Conservation (phyloP, 2,888 invertebrate species). For the Megastigmus dorsalis region DNA sequence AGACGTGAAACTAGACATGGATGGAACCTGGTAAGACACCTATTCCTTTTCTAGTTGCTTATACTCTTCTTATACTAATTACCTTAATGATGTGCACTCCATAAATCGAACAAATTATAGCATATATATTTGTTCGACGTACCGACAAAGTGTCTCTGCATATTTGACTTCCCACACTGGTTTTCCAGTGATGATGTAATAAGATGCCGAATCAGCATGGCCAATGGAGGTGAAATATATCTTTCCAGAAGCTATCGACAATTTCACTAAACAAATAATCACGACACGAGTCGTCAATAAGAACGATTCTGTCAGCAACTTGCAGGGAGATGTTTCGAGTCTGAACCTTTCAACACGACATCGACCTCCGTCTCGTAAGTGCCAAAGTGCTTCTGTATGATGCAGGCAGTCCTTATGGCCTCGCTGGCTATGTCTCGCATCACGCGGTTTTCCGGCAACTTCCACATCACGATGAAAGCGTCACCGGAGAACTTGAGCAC, state of each 20-base stretch:
- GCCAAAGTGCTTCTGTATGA: constrained; percentile 81
- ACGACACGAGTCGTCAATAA: no score
- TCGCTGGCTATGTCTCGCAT: constrained; percentile 80
- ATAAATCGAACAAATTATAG: no score
- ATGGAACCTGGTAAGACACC: no score
- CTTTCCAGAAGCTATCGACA: constrained; percentile 79
- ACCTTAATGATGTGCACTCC: no score
- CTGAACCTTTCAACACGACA: constrained; percentile 78
- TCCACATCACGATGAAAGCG: constrained; percentile 82
- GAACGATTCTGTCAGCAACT: no score
- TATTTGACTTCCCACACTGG: constrained; percentile 79
- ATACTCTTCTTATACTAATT: no score
- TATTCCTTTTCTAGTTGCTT: no score
- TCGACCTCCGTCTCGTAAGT: constrained; percentile 79
- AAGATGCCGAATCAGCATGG: constrained; percentile 73
- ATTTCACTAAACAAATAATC: constrained; percentile 76
- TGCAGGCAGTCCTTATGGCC: constrained; percentile 81
- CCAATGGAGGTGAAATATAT: constrained; percentile 79
- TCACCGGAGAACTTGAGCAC: constrained; percentile 82
- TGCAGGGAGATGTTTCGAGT: not conserved
- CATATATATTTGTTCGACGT: no score
- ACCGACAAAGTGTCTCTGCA: constrained; percentile 69
- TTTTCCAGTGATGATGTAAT: constrained; percentile 79
- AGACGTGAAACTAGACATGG: no score
- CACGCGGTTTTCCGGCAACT: constrained; percentile 75